phyloP scores from a whole-genome alignment of 2,888 invertebrate species.

The Spatulosminthurus flaviceps region DNA sequence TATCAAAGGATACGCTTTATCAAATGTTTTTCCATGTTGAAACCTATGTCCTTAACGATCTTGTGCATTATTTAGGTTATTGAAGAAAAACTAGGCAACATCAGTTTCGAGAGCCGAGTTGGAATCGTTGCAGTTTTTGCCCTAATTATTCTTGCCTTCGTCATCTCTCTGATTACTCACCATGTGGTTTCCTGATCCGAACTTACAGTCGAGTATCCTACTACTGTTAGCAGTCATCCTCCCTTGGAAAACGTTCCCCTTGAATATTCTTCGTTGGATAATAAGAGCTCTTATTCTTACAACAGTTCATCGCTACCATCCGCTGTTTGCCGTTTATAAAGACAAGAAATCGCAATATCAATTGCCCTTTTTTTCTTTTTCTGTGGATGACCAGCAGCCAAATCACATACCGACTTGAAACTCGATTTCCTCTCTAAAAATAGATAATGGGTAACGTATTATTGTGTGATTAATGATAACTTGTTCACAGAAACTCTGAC shows the following conservation, averaged over 20 bases:
- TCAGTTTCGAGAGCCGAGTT: slow-evolving; percentile 63
- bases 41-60: no score
- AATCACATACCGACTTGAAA: slow-evolving; percentile 26
- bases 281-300: slow-evolving; percentile 28
- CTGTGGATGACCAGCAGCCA: slow-evolving; percentile 28
- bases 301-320: slow-evolving; percentile 27
- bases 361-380: slow-evolving; percentile 28
- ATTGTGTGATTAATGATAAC: slow-evolving; percentile 12
- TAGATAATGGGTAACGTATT: slow-evolving; percentile 5
- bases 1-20: no score
- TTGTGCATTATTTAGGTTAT: slow-evolving; percentile 51
- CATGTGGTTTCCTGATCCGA: slow-evolving; percentile 61
- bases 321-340: slow-evolving; percentile 24
- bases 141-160: slow-evolving; percentile 62
- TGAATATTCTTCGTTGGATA: slow-evolving; percentile 27
- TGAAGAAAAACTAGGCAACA: slow-evolving; percentile 59
- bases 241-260: neutral
- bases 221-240: slow-evolving; percentile 22
- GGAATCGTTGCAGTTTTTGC: slow-evolving; percentile 63
- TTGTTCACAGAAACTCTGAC: slow-evolving; percentile 20
- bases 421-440: slow-evolving; percentile 27
- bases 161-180: slow-evolving; percentile 63
- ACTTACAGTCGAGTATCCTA: neutral
- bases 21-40: no score
- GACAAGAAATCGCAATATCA: neutral